Evolutionary conservation across 2,888 invertebrate genomes (phyloP), one percentile per base, ranked within the genome.

Genomic region (Amphipoea lucens): DNA sequence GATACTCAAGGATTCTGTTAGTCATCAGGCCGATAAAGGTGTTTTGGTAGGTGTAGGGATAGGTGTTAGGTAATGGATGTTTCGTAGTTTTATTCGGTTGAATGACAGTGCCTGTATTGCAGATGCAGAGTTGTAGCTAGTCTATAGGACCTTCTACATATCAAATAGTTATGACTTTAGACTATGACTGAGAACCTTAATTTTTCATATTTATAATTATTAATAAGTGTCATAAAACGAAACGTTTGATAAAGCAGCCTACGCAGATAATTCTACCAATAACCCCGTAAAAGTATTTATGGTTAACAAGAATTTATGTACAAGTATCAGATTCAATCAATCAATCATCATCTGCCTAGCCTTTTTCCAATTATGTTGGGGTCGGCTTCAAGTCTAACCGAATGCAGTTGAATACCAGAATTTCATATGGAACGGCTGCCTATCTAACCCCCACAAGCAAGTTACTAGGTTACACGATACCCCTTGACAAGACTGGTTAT

Each of bases 1-100:
- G 86, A 91, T 78, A 63, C 89, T 91, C 95, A 95, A 96, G 95
- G 96, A 94, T 93, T 78, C 85, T 86, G 91, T 93, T 94, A 94
- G 92, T 94, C 95, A 95, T 86, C 84, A 65, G 48, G 17, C 54
- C 63, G 63, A 68, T 76, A 75, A 54, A 77, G 70, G 67, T 63
- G 87, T 84, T 85, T 83, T 89, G 87, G 91, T 90, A 87, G 90
- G 89, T 89, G 91, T 70, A 42, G 36, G 4, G 0, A 75, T 82
- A 88, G 71, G 17, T 72, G n/a, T 79, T 85, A 74, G 63, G 75
- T 72, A 84, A 87, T 77, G 45, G 4, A 2, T 40, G 20, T 79
- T 67, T 60, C 48, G 69, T 63, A 20, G 84, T 79, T 40, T 40
- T 54, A 29, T 71, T 29, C 23, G 36, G 1, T 1, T 48, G 11